Percentiles rank a stretch among this genome's conserved stretches.
Evolutionary conservation across 30 jellyfish, hydroid and myxozoan species (phyloP).

Genomic region (Aurelia aurita complex sp. Pacific): DNA sequence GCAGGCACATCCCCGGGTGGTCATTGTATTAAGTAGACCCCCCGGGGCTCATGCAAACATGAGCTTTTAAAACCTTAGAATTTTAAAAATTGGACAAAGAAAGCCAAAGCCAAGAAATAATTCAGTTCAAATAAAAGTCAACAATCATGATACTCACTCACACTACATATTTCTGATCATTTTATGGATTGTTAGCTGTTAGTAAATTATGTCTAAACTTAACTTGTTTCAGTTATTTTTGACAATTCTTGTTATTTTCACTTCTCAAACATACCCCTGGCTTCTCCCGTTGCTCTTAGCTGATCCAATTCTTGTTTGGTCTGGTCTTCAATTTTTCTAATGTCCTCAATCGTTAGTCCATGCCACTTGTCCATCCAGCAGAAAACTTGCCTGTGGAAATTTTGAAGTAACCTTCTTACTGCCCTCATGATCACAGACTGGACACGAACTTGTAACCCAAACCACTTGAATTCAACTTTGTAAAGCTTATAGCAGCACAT

Average conservation of each 20-base stretch:
- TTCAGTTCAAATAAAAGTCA: no score
- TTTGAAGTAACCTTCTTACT: constrained; percentile 75
- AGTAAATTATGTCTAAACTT: no score
- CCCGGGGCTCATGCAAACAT: no score
- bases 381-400: constrained; percentile 94
- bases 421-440: constrained; percentile 71
- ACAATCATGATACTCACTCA: no score
- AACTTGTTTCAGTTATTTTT: no score
- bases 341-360: constrained; percentile 94
- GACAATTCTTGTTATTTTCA: not conserved
- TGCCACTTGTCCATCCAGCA: constrained; percentile 99
- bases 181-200: no score
- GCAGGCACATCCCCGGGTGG: no score
- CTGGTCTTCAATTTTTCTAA: constrained; percentile 85
- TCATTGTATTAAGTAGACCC: no score
- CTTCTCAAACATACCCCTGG: constrained; percentile 74
- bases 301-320: constrained; percentile 82
- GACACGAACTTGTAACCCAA: constrained; percentile 68
- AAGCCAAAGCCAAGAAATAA: no score
- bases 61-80: no score
- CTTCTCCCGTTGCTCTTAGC: constrained; percentile 71
- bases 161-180: no score
- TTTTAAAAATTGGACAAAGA: no score
- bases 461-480: constrained; percentile 85
- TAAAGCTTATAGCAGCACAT: constrained; percentile 95